Evolutionary conservation across 64 coral and sea anemone genomes (phyloP), one percentile per base, ranked within the genome.

Genomic region (Orbicella faveolata): DNA sequence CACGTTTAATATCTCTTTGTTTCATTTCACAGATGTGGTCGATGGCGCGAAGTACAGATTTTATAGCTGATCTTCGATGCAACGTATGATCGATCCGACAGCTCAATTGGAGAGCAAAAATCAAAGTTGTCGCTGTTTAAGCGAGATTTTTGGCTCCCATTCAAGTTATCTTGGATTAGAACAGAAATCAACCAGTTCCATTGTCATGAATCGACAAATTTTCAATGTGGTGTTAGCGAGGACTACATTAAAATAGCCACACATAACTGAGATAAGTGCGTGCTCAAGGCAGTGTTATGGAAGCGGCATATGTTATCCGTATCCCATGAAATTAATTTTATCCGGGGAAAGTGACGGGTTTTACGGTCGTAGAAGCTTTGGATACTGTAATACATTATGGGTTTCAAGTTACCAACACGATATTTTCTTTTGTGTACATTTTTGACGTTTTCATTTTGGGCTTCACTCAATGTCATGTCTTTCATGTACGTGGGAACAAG

Each of bases 401-500:
- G 90, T 19, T 89, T 79, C 30, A 97, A 94, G 52, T 48, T 97
- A 33, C 81, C 41, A 20, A 34, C 67, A 2, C 95, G 95, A 18
- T 97, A 94, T 78, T 39, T 90, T 55, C 35, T 89, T 36, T 53
- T 91, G 35, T 91, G 77, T 69, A 77, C 75, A 39, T 62, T 78
- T 75, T 9, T 88, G 34, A 74, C 80, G 2, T 21, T 91, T 55
- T 52, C 87, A 9, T 64, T 96, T 34, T 96, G 95, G 95, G 51
- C 41, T 52, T 51, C 81, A 68, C 67, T 89, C 13, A 82, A 80
- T 15, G 55, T 93, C 12, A 63, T 90, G 36, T 85, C 88, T 8
- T 73, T 90, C 36, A 12, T 90, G 79, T 79, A 82, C 39, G n/a
- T 16, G 23, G 63, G 53, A 26, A 34, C 64, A 16, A 44, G 52